Evolutionary conservation across 2,888 invertebrate species (phyloP).

Genomic region (Anthrax anthrax): DNA sequence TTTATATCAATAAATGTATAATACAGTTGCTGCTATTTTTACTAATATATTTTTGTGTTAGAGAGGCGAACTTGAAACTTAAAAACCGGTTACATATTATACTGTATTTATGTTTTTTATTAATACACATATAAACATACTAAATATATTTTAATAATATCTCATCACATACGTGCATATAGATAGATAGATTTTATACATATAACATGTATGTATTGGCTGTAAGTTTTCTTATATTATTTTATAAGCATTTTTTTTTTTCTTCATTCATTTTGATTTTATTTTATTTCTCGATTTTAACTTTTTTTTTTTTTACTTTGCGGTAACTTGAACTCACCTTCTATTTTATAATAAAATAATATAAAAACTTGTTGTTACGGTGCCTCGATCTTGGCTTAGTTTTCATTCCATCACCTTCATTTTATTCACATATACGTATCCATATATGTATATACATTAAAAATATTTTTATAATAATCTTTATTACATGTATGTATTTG

Average conservation of each 20-base stretch:
- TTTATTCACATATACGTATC: background rate
- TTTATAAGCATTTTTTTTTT: no score
- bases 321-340: background rate
- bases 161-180: no score
- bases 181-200: no score
- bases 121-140: no score
- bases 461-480: no score
- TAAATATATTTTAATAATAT: no score
- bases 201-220: no score
- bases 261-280: background rate
- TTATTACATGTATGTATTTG: no score
- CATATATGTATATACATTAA: no score
- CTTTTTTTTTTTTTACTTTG: background rate
- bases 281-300: background rate
- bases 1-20: no score
- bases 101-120: background rate
- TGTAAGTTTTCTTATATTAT: no score
- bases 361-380: background rate
- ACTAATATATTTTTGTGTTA: background rate
- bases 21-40: background rate
- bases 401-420: background rate
- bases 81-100: background rate
- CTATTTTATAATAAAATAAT: background rate
- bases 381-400: background rate
- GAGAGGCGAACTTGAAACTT: background rate